Evolutionary conservation across 2,888 invertebrate species (phyloP).

Genomic region (Silvanus unidentatus): DNA sequence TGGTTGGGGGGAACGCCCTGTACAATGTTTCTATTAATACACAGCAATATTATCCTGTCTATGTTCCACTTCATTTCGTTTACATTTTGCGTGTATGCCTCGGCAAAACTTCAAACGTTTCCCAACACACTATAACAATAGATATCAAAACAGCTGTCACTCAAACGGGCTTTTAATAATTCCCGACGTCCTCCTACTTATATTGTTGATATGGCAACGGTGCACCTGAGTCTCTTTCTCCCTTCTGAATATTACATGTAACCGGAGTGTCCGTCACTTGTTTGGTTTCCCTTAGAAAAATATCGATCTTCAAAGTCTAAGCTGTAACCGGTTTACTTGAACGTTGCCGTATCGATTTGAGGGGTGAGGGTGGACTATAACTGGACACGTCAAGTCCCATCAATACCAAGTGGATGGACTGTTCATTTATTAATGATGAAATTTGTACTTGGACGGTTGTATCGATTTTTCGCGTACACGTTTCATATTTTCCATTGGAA

Average conservation of each 20-base stretch:
- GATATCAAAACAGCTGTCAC: constrained; percentile 13
- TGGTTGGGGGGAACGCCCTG: too few relatives aligned
- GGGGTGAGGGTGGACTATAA: constrained; percentile 14
- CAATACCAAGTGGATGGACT: constrained; percentile 2
- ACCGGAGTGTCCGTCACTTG: constrained; percentile 9
- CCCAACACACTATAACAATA: background rate
- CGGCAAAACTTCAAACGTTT: too few relatives aligned
- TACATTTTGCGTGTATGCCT: too few relatives aligned
- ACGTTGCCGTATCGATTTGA: too few relatives aligned
- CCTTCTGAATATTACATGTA: constrained; percentile 24
- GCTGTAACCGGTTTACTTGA: too few relatives aligned
- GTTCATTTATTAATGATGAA: background rate
- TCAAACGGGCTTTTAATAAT: constrained; percentile 20
- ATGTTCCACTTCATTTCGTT: too few relatives aligned
- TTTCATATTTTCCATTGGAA: too few relatives aligned
- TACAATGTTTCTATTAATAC: too few relatives aligned
- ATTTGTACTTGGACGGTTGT: too few relatives aligned
- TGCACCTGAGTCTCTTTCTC: constrained; percentile 20
- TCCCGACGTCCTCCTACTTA: constrained; percentile 15
- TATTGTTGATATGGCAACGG: constrained; percentile 22
- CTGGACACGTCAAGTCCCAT: constrained; percentile 15
- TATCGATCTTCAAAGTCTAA: constrained; percentile 12
- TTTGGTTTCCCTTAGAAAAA: constrained; percentile 14
- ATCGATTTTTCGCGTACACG: too few relatives aligned
- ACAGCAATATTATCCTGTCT: too few relatives aligned